Base-by-base conservation (phyloP, 2,888 invertebrate species). In the Litoditis marina region DNA sequence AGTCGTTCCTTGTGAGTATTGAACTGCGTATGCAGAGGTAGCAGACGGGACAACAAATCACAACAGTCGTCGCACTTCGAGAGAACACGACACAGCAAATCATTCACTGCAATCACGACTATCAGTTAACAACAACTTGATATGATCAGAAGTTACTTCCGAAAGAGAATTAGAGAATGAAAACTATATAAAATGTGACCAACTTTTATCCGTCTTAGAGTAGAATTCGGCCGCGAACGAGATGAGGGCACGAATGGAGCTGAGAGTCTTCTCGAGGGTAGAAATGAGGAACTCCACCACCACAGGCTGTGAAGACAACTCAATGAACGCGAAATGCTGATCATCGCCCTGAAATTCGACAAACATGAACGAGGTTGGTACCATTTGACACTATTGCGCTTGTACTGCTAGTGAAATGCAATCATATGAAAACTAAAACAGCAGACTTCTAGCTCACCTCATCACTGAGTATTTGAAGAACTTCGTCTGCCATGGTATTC, bases 1-100 rank as follows among this genome's bases (percentile, higher is more conserved):
- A 58, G 27, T 4, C 54, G 52, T n/a, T 63, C 63, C 31, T 63
- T 58, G 7, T 63, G 58, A 13, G 31, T 31, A 44, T 58, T 19
- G 30, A 63, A 63, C 34, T 63, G 52, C 13, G 31, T 52, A 31
- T 63, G 63, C 1, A 63, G 34, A 5, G 32, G 51, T 25, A 58
- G 32, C 11, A 63, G 39, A 16, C 52, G 63, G 27, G 44, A 28
- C 27, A 63, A n/a, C 7, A 59, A 25, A 5, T 58, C 63, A 28
- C 54, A 28, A 19, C 51, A 46, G 2, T 52, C 63, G 7, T 58
- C 52, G 22, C 46, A n/a, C 30, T 59, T 58, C n/a, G 27, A n/a
- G 8, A 63, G 2, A n/a, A 58, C 32, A 13, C 2, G 28, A 22
- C 28, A 34, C 28, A 63, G 22, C 6, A 57, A 8, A 8, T 50